Evolutionary conservation across 2,113 vertebrate species (phyloP).

Genomic region (Hymenochirus boettgeri): DNA sequence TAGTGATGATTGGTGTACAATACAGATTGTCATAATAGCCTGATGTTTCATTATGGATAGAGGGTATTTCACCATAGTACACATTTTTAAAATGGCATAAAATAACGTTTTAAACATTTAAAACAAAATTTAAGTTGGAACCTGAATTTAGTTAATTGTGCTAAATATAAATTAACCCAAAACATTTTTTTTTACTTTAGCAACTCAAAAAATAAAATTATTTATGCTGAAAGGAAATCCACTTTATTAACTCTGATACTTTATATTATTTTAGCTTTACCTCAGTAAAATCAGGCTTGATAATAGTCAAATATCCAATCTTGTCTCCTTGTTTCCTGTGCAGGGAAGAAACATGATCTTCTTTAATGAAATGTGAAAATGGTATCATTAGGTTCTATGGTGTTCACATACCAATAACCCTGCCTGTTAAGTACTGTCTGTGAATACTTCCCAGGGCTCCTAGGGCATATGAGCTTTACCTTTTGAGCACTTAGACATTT

Average conservation of each 20-base stretch:
- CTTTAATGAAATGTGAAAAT: slow-evolving; percentile 31
- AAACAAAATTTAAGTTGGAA: no score
- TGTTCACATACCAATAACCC: slow-evolving; percentile 15
- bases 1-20: no score
- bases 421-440: slow-evolving; percentile 19
- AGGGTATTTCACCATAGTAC: no score
- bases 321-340: slow-evolving; percentile 13
- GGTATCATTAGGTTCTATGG: slow-evolving; percentile 18
- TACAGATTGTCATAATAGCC: no score
- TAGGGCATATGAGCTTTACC: slow-evolving; percentile 7
- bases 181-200: no score
- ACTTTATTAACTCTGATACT: not conserved
- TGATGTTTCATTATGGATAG: no score
- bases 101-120: no score
- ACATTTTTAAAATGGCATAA: no score
- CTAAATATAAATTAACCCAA: no score
- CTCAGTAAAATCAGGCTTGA: slow-evolving; percentile 25
- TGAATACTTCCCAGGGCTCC: slow-evolving; percentile 6
- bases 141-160: no score
- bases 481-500: slow-evolving; percentile 18
- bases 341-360: slow-evolving; percentile 16
- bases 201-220: no score
- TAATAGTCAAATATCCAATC: slow-evolving; percentile 15
- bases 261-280: not conserved
- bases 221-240: not conserved